Percentiles rank a stretch among this genome's conserved stretches.
These are phyloP conservation scores for Nasonia giraulti DNA, from an alignment of 1,140 invertebrate genomes.

Conservation along the genomic window DNA sequence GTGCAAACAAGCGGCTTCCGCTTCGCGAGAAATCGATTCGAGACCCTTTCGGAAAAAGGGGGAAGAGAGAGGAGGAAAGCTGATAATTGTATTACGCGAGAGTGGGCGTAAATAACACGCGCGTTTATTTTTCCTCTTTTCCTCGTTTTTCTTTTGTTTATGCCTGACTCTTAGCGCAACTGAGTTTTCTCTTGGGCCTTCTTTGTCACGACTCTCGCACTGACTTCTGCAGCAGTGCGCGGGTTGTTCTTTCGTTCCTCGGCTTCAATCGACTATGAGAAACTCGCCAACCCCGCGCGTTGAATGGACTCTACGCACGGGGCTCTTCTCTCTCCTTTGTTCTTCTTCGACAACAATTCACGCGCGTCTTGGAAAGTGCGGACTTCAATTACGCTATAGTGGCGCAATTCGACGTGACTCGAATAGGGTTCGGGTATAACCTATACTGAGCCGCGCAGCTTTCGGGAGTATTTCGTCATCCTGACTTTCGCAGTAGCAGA, in stretches of 20 bases:
- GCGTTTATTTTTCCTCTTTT: constrained; percentile 9
- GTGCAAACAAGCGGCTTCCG: not conserved
- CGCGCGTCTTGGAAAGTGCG: not conserved
- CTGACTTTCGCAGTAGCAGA: too few species aligned
- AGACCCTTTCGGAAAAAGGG: not conserved
- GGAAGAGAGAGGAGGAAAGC: not conserved
- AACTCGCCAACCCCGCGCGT: not conserved
- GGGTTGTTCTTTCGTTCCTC: constrained; percentile 9
- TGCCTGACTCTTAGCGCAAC: not conserved
- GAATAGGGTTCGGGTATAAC: not conserved
- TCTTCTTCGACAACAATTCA: not conserved
- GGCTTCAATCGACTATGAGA: constrained; percentile 18
- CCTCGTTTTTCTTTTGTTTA: constrained; percentile 1
- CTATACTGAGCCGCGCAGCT: not conserved
- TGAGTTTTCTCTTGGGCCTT: not conserved
- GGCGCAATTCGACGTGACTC: not conserved
- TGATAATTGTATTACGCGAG: constrained; percentile 16
- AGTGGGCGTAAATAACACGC: not conserved
- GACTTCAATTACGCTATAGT: not conserved
- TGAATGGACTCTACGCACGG: not conserved
- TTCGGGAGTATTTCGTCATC: not conserved
- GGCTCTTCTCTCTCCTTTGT: not conserved
- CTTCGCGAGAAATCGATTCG: not conserved
- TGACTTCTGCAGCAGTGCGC: not conserved
- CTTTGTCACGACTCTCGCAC: constrained; percentile 22